Conservation (phyloP, 2,797 vertebrate species). For the Sebastes paucispinis region DNA sequence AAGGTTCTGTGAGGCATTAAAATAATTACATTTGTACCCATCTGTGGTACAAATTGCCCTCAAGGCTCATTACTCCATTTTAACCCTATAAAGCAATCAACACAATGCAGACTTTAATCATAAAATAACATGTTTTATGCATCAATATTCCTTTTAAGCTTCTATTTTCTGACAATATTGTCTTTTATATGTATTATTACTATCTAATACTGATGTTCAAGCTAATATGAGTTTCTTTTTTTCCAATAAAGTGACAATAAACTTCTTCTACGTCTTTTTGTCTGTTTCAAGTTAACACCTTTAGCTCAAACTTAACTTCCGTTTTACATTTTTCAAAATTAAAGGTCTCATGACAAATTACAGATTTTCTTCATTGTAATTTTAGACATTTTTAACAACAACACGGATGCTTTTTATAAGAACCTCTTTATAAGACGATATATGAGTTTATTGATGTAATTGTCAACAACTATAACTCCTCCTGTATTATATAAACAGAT, state of each 20-base stretch:
- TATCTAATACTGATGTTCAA: background rate
- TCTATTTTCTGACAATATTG: background rate
- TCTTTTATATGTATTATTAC: background rate
- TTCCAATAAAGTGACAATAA: background rate
- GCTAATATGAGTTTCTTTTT: background rate
- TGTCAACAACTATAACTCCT: background rate
- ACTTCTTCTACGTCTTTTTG: too few species aligned
- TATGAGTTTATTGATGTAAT: background rate
- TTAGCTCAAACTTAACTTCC: constrained; percentile 1
- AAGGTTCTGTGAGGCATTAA: background rate
- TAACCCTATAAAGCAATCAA: background rate
- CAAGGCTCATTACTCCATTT: background rate
- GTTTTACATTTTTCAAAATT: constrained; percentile 31
- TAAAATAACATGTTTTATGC: background rate
- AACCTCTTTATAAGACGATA: background rate
- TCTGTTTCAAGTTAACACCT: background rate
- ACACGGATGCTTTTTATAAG: background rate
- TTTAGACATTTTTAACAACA: background rate
- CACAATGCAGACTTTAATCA: background rate
- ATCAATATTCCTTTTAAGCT: background rate
- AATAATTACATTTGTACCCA: background rate
- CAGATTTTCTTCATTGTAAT: background rate
- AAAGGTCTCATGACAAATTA: background rate
- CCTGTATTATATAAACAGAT: background rate
- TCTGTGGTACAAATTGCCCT: background rate